Evolutionary conservation across 1,140 invertebrate genomes (phyloP).

Genomic region (Ridgeia piscesae): DNA sequence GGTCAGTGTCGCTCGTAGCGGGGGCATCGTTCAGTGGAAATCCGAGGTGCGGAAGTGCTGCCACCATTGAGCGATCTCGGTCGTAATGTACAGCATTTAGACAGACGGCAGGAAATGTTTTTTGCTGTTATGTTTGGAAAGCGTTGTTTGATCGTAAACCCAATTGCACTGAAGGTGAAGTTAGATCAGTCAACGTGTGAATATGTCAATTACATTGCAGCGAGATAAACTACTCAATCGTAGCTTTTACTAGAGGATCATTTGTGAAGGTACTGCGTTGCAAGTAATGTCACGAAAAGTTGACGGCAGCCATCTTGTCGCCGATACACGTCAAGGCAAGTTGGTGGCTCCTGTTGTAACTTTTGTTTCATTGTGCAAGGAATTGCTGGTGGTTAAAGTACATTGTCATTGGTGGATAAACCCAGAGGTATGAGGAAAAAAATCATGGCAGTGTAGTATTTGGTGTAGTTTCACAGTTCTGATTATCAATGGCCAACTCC

Average conservation of each 20-base stretch:
- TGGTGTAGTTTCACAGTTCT: not conserved
- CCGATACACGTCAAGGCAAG: not conserved
- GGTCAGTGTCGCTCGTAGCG: not conserved
- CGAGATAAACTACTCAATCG: not conserved
- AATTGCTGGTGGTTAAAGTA: not conserved
- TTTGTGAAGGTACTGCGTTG: not conserved
- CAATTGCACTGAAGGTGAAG: not conserved
- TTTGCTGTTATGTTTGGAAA: not conserved
- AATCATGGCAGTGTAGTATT: not conserved
- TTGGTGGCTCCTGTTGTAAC: too few species aligned
- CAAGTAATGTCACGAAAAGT: not conserved
- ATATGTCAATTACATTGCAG: not conserved
- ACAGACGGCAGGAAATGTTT: not conserved
- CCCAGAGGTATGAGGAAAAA: not conserved
- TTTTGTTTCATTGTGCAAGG: not conserved
- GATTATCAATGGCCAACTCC: not conserved
- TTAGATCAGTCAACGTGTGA: not conserved
- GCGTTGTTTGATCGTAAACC: too few species aligned
- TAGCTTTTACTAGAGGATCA: not conserved
- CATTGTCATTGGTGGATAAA: not conserved
- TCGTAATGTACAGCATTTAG: not conserved
- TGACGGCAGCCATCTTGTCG: not conserved
- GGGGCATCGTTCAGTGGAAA: not conserved
- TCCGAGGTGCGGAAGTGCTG: not conserved
- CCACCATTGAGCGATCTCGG: not conserved